Conservation (phyloP, 2,797 vertebrate genomes). For the Anguilla marmorata region DNA sequence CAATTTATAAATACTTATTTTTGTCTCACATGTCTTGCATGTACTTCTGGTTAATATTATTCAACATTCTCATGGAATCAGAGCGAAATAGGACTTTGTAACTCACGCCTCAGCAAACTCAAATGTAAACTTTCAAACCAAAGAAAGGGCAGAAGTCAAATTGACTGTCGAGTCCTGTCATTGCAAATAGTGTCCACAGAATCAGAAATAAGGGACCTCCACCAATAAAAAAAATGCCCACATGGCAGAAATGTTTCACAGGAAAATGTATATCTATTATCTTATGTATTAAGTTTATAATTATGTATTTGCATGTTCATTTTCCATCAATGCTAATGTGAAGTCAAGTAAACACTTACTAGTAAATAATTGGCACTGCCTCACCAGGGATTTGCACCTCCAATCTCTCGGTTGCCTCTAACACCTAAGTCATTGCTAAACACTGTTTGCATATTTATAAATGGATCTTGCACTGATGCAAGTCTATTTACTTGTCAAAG, state of each 20-base stretch:
- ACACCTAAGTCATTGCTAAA: background rate
- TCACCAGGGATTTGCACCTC: background rate
- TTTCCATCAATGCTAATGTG: background rate
- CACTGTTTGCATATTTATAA: background rate
- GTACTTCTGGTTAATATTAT: background rate
- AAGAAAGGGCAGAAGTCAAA: background rate
- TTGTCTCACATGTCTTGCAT: background rate
- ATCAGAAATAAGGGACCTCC: background rate
- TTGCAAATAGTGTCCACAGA: background rate
- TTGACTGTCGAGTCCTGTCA: background rate
- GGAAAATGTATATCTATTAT: background rate
- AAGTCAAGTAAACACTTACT: background rate
- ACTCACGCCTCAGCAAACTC: background rate
- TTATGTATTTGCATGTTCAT: background rate
- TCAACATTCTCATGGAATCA: background rate
- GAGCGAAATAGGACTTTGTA: background rate
- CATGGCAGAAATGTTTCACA: background rate
- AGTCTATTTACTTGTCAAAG: constrained; percentile 1
- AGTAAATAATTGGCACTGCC: background rate
- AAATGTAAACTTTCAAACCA: background rate
- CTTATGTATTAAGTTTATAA: background rate
- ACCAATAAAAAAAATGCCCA: background rate
- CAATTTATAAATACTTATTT: no score
- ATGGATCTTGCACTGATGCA: background rate
- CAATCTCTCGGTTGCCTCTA: background rate